Evolutionary conservation across 2,113 vertebrate genomes (phyloP).

Genomic region (Stegostoma tigrinum): DNA sequence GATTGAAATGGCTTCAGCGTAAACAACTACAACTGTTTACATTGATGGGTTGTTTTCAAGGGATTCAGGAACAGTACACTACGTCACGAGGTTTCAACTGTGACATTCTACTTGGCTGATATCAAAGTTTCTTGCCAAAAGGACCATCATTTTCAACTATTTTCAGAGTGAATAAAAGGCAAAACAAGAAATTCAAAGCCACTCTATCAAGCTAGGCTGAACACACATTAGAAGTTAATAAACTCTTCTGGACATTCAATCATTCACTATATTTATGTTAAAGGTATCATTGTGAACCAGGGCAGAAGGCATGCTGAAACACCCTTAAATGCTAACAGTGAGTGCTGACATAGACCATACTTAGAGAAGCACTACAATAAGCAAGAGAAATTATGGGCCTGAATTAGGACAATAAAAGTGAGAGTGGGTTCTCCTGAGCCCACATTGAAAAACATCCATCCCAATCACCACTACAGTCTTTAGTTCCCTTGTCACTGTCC

Average conservation of each 20-base stretch:
- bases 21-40: neutral
- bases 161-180: too few relatives aligned
- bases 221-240: too few relatives aligned
- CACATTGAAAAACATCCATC: neutral
- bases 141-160: too few relatives aligned
- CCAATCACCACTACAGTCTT: neutral
- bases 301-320: neutral
- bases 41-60: neutral
- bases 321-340: neutral
- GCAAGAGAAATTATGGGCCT: neutral
- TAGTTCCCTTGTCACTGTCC: neutral
- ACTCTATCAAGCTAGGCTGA: too few relatives aligned
- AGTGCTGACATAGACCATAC: neutral
- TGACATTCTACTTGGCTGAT: neutral
- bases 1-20: neutral
- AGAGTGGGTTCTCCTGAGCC: neutral
- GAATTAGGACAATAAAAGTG: neutral
- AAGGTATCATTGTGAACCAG: too few relatives aligned
- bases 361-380: neutral
- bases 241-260: too few relatives aligned
- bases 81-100: neutral
- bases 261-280: too few relatives aligned
- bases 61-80: neutral
- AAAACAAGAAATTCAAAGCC: too few relatives aligned
- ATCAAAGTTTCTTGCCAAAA: too few relatives aligned